Evolutionary conservation across 2,888 invertebrate species (phyloP), one percentile per base, ranked within the genome.

Genomic region (Pecten maximus): DNA sequence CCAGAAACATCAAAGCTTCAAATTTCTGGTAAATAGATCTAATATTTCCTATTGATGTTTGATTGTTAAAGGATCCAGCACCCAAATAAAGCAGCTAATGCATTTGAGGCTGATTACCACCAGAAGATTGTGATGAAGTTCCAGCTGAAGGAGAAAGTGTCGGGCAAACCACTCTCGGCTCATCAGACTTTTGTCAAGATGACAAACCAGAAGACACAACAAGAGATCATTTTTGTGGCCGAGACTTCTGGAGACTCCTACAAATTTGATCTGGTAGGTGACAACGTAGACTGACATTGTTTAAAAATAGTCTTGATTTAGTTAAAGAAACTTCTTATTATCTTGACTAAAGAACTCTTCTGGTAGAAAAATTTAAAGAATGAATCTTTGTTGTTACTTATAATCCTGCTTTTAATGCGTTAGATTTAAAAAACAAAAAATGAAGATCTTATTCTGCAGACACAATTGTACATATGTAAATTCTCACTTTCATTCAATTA

Each of bases 161-260:
- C 97, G 8, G 96, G 97, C 93, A 98, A 98, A 96, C 97, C 98
- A 0, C 98, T 98, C 96, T 97, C 97, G 60, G 98, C 97, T 89
- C 97, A 97, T 93, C 97, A 96, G 94, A 95, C 96, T 8, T 97
- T 97, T 94, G 95, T 97, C 86, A 94, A 96, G 86, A 93, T 97
- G 90, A 96, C 96, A 90, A 98, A 98, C 94, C 97, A 97, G 28
- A 95, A 96, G 89, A 97, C 97, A 0, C 97, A 97, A n/a, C 98
- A 98, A 92, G 99, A 99, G 97, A 98, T 99, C 88, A 98, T 99
- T 95, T 99, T 99, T 96, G 98, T 99, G 6, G 98, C 99, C 0
- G 99, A 99, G 96, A 98, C 98, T 6, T 99, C 99, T 96, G 93
- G 95, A 92, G 91, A 95, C 90, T 96, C 96, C 28, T 99, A 99